phyloP scores from a whole-genome alignment of 1,140 invertebrate genomes.

The Brachionus calyciflorus region DNA sequence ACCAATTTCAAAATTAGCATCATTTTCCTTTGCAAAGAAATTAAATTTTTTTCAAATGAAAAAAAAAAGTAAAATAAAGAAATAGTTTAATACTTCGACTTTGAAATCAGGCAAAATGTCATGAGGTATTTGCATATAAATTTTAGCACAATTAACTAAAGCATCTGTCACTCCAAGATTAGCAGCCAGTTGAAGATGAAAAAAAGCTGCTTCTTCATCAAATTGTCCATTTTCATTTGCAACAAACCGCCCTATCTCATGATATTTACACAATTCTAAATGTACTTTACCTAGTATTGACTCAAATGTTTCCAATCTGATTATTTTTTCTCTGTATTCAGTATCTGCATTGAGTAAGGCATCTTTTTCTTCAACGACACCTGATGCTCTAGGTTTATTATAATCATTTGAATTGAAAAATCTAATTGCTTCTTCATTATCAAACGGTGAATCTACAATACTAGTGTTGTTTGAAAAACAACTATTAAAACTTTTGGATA shows the following conservation, averaged over 20 bases:
- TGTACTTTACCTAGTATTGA: constrained; percentile 61
- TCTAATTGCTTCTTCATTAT: not conserved
- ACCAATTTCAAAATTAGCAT: constrained; percentile 58
- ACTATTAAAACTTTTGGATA: constrained; percentile 1
- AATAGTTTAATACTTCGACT: too few species aligned
- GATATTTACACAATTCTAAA: constrained; percentile 66
- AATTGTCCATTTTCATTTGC: constrained; percentile 59
- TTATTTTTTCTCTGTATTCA: constrained; percentile 62
- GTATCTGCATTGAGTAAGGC: constrained; percentile 64
- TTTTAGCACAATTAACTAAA: constrained; percentile 57
- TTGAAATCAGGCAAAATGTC: constrained; percentile 59
- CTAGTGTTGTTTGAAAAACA: constrained; percentile 15
- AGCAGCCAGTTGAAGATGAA: constrained; percentile 62
- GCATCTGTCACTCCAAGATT: constrained; percentile 62
- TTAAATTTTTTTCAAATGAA: constrained; percentile 52
- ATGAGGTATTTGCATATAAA: constrained; percentile 63
- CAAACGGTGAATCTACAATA: constrained; percentile 17
- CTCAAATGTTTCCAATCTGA: constrained; percentile 62
- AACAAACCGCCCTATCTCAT: constrained; percentile 65
- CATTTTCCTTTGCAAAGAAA: constrained; percentile 51
- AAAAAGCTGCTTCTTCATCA: constrained; percentile 63
- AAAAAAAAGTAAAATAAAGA: constrained; percentile 52
- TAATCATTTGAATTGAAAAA: constrained; percentile 15
- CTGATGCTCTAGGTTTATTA: constrained; percentile 48
- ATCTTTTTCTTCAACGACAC: constrained; percentile 61